Evolutionary conservation across 2,797 vertebrate species (phyloP).

Genomic region (Podarcis siculus): DNA sequence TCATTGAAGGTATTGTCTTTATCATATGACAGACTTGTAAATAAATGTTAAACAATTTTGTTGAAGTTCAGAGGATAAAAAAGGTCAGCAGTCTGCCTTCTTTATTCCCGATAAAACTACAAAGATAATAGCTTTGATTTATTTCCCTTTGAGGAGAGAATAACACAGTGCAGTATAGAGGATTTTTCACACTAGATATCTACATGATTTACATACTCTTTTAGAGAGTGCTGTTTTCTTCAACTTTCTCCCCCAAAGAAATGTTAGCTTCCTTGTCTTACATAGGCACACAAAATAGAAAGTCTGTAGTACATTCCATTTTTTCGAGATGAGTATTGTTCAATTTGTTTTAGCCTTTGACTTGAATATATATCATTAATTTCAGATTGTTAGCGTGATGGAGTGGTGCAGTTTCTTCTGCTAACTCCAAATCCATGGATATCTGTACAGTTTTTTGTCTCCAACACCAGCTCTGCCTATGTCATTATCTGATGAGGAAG

Average conservation of each 20-base stretch:
- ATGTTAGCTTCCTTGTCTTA: background rate
- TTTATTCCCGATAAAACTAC: constrained; percentile 22
- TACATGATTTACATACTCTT: background rate
- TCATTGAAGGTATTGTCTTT: background rate
- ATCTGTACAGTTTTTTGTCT: background rate
- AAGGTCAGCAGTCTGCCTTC: background rate
- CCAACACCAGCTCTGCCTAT: too few species aligned
- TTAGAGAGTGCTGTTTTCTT: background rate
- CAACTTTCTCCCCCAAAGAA: background rate
- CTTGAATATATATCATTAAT: background rate
- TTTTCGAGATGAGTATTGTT: background rate
- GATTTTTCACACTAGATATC: background rate
- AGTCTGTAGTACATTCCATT: background rate
- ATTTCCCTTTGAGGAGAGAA: constrained; percentile 14
- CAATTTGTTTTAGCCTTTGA: background rate
- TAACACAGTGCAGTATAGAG: background rate
- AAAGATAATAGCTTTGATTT: constrained; percentile 28
- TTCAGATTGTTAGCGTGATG: background rate
- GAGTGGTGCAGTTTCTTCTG: background rate
- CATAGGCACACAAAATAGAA: background rate
- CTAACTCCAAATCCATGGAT: background rate
- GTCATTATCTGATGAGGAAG: background rate
- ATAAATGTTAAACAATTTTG: constrained; percentile 16
- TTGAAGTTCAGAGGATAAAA: constrained; percentile 5
- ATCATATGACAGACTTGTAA: background rate